phyloP scores from a whole-genome alignment of 1,140 invertebrate genomes.

The Leptopilina clavipes region DNA sequence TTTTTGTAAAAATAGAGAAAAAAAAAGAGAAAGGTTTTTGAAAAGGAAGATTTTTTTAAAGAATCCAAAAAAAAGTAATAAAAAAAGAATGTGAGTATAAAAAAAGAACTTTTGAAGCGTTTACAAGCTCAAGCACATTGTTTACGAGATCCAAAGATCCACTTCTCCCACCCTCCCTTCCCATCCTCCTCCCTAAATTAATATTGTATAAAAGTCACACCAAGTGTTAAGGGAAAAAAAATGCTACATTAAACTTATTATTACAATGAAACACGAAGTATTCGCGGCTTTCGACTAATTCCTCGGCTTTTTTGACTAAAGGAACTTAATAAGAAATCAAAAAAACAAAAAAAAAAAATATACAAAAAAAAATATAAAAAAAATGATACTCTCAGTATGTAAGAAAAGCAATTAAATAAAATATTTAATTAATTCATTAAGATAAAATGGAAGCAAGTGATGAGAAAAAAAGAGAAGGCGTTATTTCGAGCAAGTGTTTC shows the following conservation, averaged over 20 bases:
- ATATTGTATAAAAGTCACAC: constrained; percentile 57
- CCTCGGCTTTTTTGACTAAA: constrained; percentile 41
- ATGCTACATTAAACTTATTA: constrained; percentile 56
- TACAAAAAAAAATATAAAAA: neutral
- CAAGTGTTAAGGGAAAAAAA: constrained; percentile 54
- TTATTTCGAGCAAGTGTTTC: constrained; percentile 46
- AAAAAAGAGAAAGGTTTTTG: neutral
- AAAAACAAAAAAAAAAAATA: neutral
- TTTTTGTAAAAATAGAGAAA: too few relatives aligned
- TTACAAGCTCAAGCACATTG: constrained; percentile 52
- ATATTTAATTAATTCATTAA: constrained; percentile 33
- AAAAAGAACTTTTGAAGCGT: constrained; percentile 47
- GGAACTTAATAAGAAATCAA: constrained; percentile 39
- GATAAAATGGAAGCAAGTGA: constrained; percentile 41
- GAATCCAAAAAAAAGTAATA: constrained; percentile 23
- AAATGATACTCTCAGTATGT: constrained; percentile 38
- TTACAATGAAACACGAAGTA: constrained; percentile 51
- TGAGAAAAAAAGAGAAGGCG: constrained; percentile 37
- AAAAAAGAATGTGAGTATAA: constrained; percentile 42
- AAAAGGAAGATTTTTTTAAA: constrained; percentile 35
- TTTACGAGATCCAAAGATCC: constrained; percentile 48
- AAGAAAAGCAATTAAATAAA: constrained; percentile 28
- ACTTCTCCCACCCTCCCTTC: constrained; percentile 53
- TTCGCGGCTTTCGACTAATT: constrained; percentile 46
- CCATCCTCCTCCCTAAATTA: constrained; percentile 54